These are phyloP conservation scores for Machimus atricapillus DNA, from an alignment of 2,888 invertebrate species.

Conservation along the genomic window DNA sequence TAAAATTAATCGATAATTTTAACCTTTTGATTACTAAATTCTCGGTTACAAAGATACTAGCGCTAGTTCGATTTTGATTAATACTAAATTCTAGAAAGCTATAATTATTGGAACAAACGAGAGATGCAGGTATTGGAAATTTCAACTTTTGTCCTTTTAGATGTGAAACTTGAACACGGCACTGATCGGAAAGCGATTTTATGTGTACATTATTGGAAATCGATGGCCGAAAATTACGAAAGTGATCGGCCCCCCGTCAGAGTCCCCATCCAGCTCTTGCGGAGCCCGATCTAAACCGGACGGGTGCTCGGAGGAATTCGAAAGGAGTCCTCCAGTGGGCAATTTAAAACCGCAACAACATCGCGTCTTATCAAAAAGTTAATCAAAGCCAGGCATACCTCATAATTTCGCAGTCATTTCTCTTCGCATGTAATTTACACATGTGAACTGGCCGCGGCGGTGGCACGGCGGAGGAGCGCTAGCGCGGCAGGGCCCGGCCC, in stretches of 20 bases:
- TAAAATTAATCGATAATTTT: no score
- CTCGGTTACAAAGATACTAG: no score
- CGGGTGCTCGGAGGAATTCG: not conserved
- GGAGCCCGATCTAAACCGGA: not conserved
- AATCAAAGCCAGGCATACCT: constrained; percentile 1
- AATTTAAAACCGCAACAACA: constrained; percentile 2
- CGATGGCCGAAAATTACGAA: not conserved
- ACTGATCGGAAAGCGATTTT: not conserved
- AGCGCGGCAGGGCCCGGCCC: not conserved
- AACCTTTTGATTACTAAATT: no score
- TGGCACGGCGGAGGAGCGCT: not conserved
- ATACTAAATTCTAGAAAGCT: not conserved
- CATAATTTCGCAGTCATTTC: constrained; percentile 15
- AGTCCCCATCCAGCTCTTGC: not conserved
- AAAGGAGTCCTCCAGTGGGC: not conserved
- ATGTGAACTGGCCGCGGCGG: not conserved
- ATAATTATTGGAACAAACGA: not conserved
- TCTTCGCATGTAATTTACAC: constrained; percentile 18
- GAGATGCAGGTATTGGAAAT: not conserved
- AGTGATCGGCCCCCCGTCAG: not conserved
- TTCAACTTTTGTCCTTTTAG: not conserved
- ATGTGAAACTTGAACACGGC: not conserved
- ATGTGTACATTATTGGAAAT: not conserved
- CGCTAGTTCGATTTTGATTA: not conserved
- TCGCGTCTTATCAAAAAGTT: not conserved